Conservation (phyloP, 2,113 vertebrate species). For the Eulacestoma nigropectus region DNA sequence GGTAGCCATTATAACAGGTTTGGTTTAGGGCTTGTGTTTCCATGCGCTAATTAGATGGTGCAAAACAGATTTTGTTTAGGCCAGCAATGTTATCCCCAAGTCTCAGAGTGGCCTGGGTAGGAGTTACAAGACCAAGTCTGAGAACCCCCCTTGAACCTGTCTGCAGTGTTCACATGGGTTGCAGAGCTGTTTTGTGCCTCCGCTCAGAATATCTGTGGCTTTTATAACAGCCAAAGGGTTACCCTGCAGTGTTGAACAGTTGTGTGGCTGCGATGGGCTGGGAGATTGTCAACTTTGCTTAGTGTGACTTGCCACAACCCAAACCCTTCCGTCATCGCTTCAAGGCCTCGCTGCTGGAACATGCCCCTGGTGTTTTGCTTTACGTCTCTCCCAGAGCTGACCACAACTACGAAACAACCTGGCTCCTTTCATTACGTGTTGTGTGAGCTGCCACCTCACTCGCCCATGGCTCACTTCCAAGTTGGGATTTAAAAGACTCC, state of each 20-base stretch:
- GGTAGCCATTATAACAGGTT: neutral
- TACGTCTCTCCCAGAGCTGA: neutral
- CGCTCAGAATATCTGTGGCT: neutral
- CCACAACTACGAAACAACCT: fast-evolving
- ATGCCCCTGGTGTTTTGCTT: fast-evolving
- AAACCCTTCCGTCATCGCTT: fast-evolving
- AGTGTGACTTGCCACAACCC: neutral
- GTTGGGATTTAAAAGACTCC: neutral
- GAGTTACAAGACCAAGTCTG: neutral
- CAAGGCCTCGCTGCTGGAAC: fast-evolving
- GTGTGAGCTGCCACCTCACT: neutral
- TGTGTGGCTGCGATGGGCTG: neutral
- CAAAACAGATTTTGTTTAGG: neutral
- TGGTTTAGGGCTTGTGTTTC: neutral
- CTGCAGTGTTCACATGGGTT: neutral
- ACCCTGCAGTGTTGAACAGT: neutral
- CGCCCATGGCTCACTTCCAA: fast-evolving
- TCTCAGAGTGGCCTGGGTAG: neutral
- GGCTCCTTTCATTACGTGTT: neutral
- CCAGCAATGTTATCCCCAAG: neutral
- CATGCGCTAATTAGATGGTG: neutral
- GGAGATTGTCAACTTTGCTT: neutral
- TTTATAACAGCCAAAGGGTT: neutral
- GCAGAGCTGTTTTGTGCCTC: neutral
- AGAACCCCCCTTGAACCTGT: neutral